Evolutionary conservation across 2,797 vertebrate species (phyloP).

Genomic region (Passerculus sandwichensis): DNA sequence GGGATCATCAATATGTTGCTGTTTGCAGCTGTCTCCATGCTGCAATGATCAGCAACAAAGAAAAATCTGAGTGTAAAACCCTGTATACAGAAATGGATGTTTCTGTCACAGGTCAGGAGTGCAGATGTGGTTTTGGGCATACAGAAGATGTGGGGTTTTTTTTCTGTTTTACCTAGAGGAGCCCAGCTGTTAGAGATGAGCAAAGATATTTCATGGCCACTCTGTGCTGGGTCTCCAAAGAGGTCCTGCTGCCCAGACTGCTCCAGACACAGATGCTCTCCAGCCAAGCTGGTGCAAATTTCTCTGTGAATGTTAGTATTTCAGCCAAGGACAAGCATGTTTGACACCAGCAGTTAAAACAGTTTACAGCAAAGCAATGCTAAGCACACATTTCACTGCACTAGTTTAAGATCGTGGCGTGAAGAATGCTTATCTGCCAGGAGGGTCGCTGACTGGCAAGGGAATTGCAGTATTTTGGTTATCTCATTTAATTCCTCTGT

Average conservation of each 20-base stretch:
- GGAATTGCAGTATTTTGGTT: not conserved
- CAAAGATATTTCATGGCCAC: fast-evolving
- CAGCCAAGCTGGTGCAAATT: not conserved
- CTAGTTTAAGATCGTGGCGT: not conserved
- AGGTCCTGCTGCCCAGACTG: not conserved
- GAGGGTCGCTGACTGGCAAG: not conserved
- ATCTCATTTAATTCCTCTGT: not conserved
- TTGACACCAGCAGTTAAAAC: not conserved
- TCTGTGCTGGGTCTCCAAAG: not conserved
- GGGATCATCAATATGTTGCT: not conserved
- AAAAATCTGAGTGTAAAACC: not conserved
- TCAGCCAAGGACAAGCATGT: not conserved
- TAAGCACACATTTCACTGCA: not conserved
- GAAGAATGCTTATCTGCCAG: not conserved
- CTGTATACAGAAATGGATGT: not conserved
- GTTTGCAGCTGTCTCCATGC: not conserved
- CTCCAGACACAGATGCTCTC: not conserved
- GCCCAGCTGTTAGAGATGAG: not conserved
- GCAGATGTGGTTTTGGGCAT: not conserved
- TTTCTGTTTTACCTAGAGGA: not conserved
- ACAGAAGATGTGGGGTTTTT: not conserved
- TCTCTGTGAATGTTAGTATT: not conserved
- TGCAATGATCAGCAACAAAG: not conserved
- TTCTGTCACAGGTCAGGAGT: not conserved
- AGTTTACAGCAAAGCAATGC: not conserved